These are phyloP conservation scores for Meghimatium bilineatum DNA, from an alignment of 2,888 invertebrate genomes.

Conservation along the genomic window DNA sequence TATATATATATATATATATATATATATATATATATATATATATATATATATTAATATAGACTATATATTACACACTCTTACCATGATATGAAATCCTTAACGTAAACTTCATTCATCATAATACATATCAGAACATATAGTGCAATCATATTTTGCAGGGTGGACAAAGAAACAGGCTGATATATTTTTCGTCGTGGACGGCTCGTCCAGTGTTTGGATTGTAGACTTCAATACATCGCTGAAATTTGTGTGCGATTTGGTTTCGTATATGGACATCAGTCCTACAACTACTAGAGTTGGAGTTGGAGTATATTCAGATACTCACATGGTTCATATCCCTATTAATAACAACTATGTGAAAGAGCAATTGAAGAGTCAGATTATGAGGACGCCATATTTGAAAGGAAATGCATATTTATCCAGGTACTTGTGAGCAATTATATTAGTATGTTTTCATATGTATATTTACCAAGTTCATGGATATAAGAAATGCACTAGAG, in stretches of 20 bases:
- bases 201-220: constrained; percentile 47
- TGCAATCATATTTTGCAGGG: background rate
- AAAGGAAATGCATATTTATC: constrained; percentile 37
- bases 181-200: constrained; percentile 35
- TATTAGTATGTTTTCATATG: background rate
- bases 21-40: no score
- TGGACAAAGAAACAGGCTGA: constrained; percentile 20
- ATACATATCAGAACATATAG: no score
- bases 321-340: background rate
- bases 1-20: no score
- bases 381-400: background rate
- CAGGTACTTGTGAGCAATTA: constrained; percentile 21
- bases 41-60: background rate
- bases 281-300: constrained; percentile 56
- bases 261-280: constrained; percentile 54
- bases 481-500: no score
- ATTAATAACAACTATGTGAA: constrained; percentile 4
- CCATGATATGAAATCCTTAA: no score
- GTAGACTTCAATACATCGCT: constrained; percentile 57
- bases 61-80: no score
- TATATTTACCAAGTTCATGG: no score
- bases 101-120: no score
- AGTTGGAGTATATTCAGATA: constrained; percentile 53
- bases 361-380: background rate
- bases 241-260: constrained; percentile 55